Evolutionary conservation across 2,113 vertebrate species (phyloP), one percentile per base, ranked within the genome.

Genomic region (Halcyon malimbica): DNA sequence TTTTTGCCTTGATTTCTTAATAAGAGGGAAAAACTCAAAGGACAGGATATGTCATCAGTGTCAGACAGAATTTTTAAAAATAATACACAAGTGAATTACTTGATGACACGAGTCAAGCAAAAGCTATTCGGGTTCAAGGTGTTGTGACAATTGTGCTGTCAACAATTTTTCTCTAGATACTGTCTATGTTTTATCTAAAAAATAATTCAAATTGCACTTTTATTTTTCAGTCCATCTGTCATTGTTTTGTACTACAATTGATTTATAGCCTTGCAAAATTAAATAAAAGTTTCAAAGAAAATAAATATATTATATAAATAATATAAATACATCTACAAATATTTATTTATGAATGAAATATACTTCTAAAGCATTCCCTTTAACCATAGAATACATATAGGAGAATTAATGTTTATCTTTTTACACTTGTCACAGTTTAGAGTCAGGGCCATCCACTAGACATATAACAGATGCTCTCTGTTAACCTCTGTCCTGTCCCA

Each of bases 101-200:
- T 63, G 63, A 50, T 85, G 41, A 60, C 71, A 84, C 3, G 69
- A 95, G 59, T 69, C 28, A 63, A 60, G 57, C 53, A 84, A 80
- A 91, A 97, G 35, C 56, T 67, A 85, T 59, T 89, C 35, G 54
- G 15, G 74, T 95, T 97, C 80, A 89, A 87, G 41, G 63, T 93
- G 62, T 87, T 95, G 54, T 90, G 80, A 95, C 83, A 97, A 81
- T 59, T 92, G 35, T 90, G 31, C n/a, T 80, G 75, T 35, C 33
- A 93, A 77, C 4, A 53, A 39, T 85, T 95, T 95, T 86, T 41
- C 46, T 83, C 51, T 71, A 75, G 41, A 68, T 78, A 68, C 23
- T 71, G 16, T 23, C 9, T 37, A 12, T 21, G 9, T 76, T 87
- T 91, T 82, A 74, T 44, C 75, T 79, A 41, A 91, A 95, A 89